These are phyloP conservation scores for Lepus townsendii DNA, from an alignment of 2,797 vertebrate genomes.

Conservation along the genomic window DNA sequence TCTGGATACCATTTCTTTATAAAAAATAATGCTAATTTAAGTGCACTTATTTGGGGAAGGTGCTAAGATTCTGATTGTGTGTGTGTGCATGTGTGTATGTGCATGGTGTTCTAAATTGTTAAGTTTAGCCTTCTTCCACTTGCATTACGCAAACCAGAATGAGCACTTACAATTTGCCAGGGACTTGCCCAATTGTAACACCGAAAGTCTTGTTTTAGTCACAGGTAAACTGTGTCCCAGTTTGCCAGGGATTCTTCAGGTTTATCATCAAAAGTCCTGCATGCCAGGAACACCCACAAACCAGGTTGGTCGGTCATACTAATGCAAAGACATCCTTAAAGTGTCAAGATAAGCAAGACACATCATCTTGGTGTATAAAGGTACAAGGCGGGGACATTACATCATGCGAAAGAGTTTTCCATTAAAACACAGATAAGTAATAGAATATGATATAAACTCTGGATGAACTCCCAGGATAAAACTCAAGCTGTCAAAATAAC, in stretches of 20 bases:
- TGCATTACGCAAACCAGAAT: not conserved
- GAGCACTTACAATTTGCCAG: not conserved
- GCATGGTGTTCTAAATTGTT: not conserved
- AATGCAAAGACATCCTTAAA: conserved; percentile 13
- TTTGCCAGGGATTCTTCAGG: not conserved
- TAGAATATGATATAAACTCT: conserved; percentile 57
- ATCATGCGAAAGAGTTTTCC: conserved; percentile 45
- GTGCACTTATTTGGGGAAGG: not conserved
- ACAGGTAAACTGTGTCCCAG: not conserved
- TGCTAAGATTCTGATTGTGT: not conserved
- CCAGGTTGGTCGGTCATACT: not conserved
- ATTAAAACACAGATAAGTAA: conserved; percentile 50
- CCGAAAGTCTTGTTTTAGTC: not conserved
- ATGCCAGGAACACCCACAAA: not conserved
- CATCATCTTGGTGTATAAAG: conserved; percentile 11
- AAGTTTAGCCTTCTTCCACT: not conserved
- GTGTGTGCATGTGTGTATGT: not conserved
- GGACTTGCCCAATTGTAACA: not conserved
- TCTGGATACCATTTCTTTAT: not conserved
- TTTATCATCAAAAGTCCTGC: not conserved
- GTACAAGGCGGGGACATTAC: not conserved
- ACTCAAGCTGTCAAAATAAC: not conserved
- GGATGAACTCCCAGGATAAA: conserved; percentile 53
- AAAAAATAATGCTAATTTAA: conserved; percentile 3
- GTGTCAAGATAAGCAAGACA: conserved; percentile 66